Conservation (phyloP, 2,888 invertebrate species). For the Tiliacea citrago region DNA sequence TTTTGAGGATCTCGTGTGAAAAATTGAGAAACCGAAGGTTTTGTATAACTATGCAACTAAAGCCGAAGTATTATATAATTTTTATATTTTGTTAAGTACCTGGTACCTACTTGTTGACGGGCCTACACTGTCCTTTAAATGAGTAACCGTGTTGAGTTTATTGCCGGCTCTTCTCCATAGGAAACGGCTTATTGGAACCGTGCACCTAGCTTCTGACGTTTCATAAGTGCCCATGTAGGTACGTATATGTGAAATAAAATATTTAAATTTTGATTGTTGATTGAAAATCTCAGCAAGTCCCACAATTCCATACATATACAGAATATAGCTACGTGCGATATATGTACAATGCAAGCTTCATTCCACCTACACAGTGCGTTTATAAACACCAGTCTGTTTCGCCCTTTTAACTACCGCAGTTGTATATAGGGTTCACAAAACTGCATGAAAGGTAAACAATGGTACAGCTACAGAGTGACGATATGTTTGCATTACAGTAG, state of each 20-base stretch:
- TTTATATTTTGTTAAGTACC: too few species aligned
- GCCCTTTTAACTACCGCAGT: slow-evolving; percentile 18
- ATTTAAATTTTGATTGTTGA: too few species aligned
- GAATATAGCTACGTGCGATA: background rate
- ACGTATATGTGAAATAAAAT: too few species aligned
- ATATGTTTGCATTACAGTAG: too few species aligned
- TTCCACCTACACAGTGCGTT: slow-evolving; percentile 56
- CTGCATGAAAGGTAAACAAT: background rate
- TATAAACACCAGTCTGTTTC: slow-evolving; percentile 42
- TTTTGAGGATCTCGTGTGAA: too few species aligned
- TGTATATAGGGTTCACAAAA: slow-evolving; percentile 41
- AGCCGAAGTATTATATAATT: background rate
- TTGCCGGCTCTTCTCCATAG: too few species aligned
- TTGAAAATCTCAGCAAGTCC: background rate
- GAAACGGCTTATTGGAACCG: too few species aligned
- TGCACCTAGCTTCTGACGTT: too few species aligned
- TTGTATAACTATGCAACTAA: background rate
- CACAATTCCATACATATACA: background rate
- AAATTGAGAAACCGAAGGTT: background rate
- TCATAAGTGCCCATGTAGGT: too few species aligned
- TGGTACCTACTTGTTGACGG: too few species aligned
- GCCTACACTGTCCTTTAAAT: too few species aligned
- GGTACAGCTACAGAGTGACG: background rate
- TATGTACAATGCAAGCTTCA: slow-evolving; percentile 19
- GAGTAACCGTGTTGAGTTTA: too few species aligned